phyloP scores from a whole-genome alignment of 2,797 vertebrate species.

The Morelia viridis region DNA sequence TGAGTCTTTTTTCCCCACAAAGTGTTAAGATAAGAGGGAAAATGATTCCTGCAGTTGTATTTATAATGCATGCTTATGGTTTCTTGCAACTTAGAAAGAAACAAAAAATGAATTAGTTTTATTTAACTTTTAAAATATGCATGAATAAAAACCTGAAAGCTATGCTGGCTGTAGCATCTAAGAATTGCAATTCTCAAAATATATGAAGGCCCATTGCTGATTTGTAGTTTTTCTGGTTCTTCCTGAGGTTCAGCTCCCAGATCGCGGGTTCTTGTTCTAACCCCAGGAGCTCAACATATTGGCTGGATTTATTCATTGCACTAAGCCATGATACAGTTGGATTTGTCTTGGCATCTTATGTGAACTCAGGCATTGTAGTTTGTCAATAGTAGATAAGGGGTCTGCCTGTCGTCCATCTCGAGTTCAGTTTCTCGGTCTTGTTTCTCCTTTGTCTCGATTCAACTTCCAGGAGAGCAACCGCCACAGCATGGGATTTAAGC shows the following conservation, averaged over 20 bases:
- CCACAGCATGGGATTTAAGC: constrained; percentile 62
- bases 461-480: constrained; percentile 64
- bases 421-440: background rate
- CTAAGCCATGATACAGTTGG: background rate
- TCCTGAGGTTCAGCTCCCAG: background rate
- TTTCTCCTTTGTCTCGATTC: constrained; percentile 33
- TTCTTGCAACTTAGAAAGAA: background rate
- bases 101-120: background rate
- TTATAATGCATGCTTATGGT: background rate
- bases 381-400: background rate
- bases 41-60: background rate
- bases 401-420: no score
- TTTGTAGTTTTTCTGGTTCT: no score
- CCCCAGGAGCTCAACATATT: background rate
- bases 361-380: background rate
- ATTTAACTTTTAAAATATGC: background rate
- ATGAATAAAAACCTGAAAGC: background rate
- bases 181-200: background rate
- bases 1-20: background rate
- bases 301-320: background rate
- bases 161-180: background rate
- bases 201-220: background rate
- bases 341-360: background rate
- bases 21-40: constrained; percentile 43
- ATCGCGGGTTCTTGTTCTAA: no score